Evolutionary conservation across 64 coral and sea anemone species (phyloP), one percentile per base, ranked within the genome.

Genomic region (Montipora sp.): DNA sequence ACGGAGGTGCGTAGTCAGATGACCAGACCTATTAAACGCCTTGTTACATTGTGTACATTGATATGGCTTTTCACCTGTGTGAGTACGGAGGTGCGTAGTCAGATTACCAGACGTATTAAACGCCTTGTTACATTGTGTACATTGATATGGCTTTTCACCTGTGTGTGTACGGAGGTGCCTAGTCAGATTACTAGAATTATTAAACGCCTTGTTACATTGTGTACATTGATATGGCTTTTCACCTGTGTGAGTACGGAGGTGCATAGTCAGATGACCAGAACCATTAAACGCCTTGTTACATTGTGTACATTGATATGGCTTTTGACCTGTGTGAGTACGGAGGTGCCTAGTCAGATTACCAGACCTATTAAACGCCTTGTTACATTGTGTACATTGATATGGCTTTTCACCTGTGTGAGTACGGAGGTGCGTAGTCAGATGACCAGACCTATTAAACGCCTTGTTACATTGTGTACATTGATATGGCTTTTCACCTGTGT

Each of bases 381-480:
- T 75, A 53, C 87, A 89, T 16, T 77, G 73, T 51, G 87, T 89
- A 51, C 87, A 89, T 18, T 68, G 65, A 68, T 68, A 68, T 68
- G 65, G 65, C 65, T 69, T 69, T 69, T 69, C 65, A 69, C 66
- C 19, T 69, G 66, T 69, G 19, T 69, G 66, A 69, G 66, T 69
- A 69, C 66, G 66, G 66, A 69, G 66, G 66, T 89, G 87, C 22
- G 2, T 71, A 27, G 87, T 89, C 15, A 89, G 75, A 50, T 89
- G 1, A 79, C 60, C 18, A 49, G 75, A 46, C 2, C 45, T 47
- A 8, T 59, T 79, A 57, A 89, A 89, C 10, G 87, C 87, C 76
- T 89, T 89, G 60, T 75, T 75, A 53, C 87, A 89, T 16, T 77
- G 73, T 51, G 87, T 89, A 51, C 87, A 89, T 3, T 63, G 55